A percentile compares a stretch with the other conserved stretches of the same genome.
Evolutionary conservation across 2,113 vertebrate genomes (phyloP).

Genomic region (Carlito syrichta): DNA sequence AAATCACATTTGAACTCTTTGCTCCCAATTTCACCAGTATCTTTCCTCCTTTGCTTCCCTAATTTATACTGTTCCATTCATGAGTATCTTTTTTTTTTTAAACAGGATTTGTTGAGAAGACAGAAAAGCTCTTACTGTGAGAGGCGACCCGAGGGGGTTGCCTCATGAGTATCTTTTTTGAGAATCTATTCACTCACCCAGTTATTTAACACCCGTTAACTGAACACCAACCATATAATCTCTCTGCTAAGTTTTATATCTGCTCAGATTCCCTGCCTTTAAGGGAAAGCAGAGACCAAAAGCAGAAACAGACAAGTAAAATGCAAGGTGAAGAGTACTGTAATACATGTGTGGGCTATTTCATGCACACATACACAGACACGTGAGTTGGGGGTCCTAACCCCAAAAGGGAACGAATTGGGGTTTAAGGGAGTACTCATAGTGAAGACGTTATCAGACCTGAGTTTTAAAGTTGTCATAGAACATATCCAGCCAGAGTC

Average conservation of each 20-base stretch:
- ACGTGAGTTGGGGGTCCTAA: background rate
- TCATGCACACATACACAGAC: background rate
- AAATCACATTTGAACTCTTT: background rate
- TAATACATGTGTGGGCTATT: background rate
- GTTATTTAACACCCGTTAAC: background rate
- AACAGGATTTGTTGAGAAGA: no score
- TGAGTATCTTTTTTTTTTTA: background rate
- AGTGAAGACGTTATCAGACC: background rate
- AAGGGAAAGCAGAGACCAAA: background rate
- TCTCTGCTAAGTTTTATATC: background rate
- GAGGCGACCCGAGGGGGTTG: no score
- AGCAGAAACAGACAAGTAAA: background rate
- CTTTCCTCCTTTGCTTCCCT: background rate
- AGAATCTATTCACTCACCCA: background rate
- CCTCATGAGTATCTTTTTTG: no score
- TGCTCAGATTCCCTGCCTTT: background rate
- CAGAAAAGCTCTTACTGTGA: no score
- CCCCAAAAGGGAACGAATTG: background rate
- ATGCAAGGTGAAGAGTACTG: background rate
- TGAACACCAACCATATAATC: background rate
- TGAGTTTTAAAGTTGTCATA: background rate
- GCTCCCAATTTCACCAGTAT: background rate
- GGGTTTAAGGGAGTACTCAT: background rate
- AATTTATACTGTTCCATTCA: background rate
- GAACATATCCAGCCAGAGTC: background rate